Evolutionary conservation across 2,113 vertebrate genomes (phyloP).

Genomic region (Hemicordylus capensis): DNA sequence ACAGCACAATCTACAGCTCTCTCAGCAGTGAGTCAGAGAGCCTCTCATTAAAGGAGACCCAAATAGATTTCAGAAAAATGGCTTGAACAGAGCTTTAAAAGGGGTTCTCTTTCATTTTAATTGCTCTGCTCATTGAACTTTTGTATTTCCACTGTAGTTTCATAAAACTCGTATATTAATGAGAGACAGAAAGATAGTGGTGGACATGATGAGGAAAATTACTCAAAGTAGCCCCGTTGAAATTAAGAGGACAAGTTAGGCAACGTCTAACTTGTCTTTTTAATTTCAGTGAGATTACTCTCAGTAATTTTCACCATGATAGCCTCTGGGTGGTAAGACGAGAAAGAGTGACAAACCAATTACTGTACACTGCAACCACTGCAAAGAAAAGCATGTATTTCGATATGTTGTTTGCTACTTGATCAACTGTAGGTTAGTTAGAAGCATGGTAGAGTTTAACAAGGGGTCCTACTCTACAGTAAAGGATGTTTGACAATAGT

Average conservation of each 20-base stretch:
- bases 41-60: constrained; percentile 48
- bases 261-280: no score
- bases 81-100: constrained; percentile 28
- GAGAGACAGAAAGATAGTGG: constrained; percentile 2
- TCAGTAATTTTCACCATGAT: no score
- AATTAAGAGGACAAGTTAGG: no score
- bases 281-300: no score
- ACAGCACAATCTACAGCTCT: constrained; percentile 43
- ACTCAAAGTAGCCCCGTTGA: no score
- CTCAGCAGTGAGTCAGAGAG: constrained; percentile 49
- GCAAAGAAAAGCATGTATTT: not conserved
- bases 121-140: not conserved
- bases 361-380: not conserved
- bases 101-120: constrained; percentile 44
- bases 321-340: constrained; percentile 18
- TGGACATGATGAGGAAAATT: no score
- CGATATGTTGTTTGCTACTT: not conserved
- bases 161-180: constrained; percentile 6
- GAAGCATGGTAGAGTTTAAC: not conserved
- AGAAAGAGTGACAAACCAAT: not conserved
- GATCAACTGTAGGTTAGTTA: not conserved
- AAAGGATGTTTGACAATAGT: not conserved
- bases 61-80: constrained; percentile 53
- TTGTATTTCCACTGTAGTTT: constrained; percentile 22
- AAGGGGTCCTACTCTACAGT: not conserved